Evolutionary conservation across 2,888 invertebrate species (phyloP), one percentile per base, ranked within the genome.

Genomic region (Ditylenchus weischeri): DNA sequence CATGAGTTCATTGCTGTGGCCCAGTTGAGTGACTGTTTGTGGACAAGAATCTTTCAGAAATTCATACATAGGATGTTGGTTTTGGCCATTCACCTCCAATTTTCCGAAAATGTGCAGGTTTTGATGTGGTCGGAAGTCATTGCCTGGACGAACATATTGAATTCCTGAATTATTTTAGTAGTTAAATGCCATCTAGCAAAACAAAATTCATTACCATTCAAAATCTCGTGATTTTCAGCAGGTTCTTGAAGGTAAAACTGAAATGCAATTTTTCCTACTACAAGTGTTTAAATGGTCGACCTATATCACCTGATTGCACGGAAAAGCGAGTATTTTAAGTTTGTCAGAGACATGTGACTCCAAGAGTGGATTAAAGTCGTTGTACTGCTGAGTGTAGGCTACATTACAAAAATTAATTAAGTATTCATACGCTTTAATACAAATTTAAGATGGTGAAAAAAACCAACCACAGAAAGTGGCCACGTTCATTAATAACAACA

Each of bases 301-400:
- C 15, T 43, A 43, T 2, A 43, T 43, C 43, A 43, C 43, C 15
- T 82, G 82, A 62, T 82, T 83, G 76, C 83, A 82, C 43, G 82
- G 82, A 75, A 82, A 82, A 50, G 80, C 82, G 57, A 80, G 65
- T 18, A 82, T 74, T 18, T 77, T 77, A 72, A 81, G 79, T 62
- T 79, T 60, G 43, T 76, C 76, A 13, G 76, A 74, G 54, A 74
- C 77, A 66, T 80, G 77, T 62, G 75, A 73, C 62, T 81, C 78
- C 68, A 83, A 77, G 51, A 82, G 67, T 8, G 79, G 78, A 69
- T 82, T 82, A 74, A 82, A 83, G 69, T 82, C 83, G 19, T 75
- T 78, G 75, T 82, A 82, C 68, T 82, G 82, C 69, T 82, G 80
- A 18, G 82, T 82, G 74, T 81, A 82, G n/a, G 80, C 82, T 81